Conservation (phyloP, 2,888 invertebrate genomes). For the Epistrophe grossulariae region DNA sequence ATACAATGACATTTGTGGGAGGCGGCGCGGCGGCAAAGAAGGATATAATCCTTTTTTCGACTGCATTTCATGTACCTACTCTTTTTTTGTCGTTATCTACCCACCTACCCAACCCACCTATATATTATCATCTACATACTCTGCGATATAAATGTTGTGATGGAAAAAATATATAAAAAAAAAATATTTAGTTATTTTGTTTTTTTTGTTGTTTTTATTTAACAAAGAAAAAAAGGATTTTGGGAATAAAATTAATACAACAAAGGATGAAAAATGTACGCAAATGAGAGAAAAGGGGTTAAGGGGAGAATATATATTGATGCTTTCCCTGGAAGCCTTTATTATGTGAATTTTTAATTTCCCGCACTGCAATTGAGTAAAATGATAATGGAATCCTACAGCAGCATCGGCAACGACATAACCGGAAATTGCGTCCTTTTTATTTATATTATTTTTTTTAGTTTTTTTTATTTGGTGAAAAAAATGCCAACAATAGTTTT, state of each 20-base stretch:
- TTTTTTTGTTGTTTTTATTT: slow-evolving; percentile 11
- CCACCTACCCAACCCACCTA: too few species aligned
- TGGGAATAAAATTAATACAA: slow-evolving; percentile 60
- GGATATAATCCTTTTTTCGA: slow-evolving; percentile 33
- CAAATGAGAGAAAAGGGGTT: not conserved
- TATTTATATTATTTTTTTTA: not conserved
- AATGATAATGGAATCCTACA: slow-evolving; percentile 51
- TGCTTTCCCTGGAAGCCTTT: slow-evolving; percentile 10
- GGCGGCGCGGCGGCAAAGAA: not conserved
- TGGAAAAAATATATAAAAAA: slow-evolving; percentile 2
- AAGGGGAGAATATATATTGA: slow-evolving; percentile 11
- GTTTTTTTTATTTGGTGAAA: not conserved
- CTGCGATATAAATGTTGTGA: slow-evolving; percentile 27
- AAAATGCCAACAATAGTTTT: slow-evolving; percentile 42
- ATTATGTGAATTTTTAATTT: slow-evolving; percentile 68
- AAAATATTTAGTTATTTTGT: slow-evolving; percentile 43
- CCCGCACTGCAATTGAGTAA: slow-evolving; percentile 53
- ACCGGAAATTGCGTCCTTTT: slow-evolving; percentile 60
- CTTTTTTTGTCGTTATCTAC: not conserved
- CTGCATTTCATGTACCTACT: slow-evolving; percentile 16
- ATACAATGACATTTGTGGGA: slow-evolving; percentile 29
- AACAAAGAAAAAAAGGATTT: slow-evolving; percentile 50
- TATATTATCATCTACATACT: not conserved
- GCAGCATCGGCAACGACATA: not conserved
- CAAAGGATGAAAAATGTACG: slow-evolving; percentile 21